Conservation (phyloP, 2,797 vertebrate species). For the Ciconia nigra region DNA sequence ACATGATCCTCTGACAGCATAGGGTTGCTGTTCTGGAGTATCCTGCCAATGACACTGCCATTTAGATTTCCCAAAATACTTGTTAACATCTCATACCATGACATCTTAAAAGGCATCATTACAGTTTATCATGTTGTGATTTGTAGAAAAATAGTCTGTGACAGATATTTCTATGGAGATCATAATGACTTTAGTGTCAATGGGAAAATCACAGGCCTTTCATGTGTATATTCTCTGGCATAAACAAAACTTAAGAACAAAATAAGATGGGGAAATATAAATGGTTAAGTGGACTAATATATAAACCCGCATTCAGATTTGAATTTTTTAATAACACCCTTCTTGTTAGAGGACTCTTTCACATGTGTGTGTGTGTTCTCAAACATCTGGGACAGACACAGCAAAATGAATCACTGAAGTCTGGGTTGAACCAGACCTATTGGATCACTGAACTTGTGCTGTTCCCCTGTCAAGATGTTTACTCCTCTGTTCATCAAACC, state of each 20-base stretch:
- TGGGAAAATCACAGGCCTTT: not conserved
- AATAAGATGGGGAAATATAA: not conserved
- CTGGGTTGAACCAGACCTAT: not conserved
- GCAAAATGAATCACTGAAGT: constrained; percentile 21
- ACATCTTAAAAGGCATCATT: constrained; percentile 67
- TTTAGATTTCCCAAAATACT: constrained; percentile 62
- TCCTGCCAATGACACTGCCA: constrained; percentile 50
- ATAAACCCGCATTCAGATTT: not conserved
- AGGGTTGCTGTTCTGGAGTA: constrained; percentile 14
- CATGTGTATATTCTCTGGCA: not conserved
- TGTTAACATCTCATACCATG: constrained; percentile 61
- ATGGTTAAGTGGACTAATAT: not conserved
- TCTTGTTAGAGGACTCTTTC: not conserved
- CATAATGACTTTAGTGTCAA: constrained; percentile 21
- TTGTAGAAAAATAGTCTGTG: constrained; percentile 51
- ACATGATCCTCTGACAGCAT: constrained; percentile 24
- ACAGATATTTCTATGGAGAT: constrained; percentile 41
- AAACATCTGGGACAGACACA: not conserved
- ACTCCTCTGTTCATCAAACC: not conserved
- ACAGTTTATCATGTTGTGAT: constrained; percentile 48
- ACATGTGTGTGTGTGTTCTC: not conserved
- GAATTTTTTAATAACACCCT: not conserved
- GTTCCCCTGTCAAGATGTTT: not conserved
- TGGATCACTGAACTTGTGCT: not conserved
- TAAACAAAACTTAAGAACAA: not conserved